A percentile compares a stretch with the other conserved stretches of the same genome.
phyloP scores from a whole-genome alignment of 2,888 invertebrate genomes.

The Pyrgus malvae region DNA sequence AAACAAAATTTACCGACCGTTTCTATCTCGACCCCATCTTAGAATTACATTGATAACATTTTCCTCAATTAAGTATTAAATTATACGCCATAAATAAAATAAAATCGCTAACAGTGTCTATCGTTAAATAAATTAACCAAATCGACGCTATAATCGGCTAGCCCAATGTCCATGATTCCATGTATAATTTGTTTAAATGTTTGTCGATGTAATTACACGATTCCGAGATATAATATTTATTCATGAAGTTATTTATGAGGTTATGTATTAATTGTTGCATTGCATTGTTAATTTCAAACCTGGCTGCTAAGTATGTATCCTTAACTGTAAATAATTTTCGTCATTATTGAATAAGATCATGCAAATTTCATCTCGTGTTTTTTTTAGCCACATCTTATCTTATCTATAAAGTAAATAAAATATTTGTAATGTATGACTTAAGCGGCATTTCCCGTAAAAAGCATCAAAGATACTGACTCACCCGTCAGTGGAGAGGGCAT shows the following conservation, averaged over 20 bases:
- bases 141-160: constrained; percentile 25
- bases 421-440: too few species aligned
- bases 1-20: constrained; percentile 28
- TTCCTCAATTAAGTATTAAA: constrained; percentile 36
- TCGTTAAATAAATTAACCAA: constrained; percentile 37
- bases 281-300: too few species aligned
- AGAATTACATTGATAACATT: constrained; percentile 28
- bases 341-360: too few species aligned
- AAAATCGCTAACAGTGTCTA: constrained; percentile 30
- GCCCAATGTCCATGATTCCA: constrained; percentile 21
- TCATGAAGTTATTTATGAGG: constrained; percentile 35
- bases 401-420: too few species aligned
- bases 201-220: constrained; percentile 35
- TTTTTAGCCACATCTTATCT: too few species aligned
- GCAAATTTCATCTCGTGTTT: too few species aligned
- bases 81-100: constrained; percentile 38
- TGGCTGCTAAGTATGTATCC: too few species aligned
- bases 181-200: constrained; percentile 31
- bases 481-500: too few species aligned
- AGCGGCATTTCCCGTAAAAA: too few species aligned
- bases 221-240: constrained; percentile 40
- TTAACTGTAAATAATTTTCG: too few species aligned
- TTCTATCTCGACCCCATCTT: constrained; percentile 19
- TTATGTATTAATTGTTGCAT: too few species aligned
- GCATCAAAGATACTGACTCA: too few species aligned